Conservation (phyloP, 2,113 vertebrate species). For the Scopus umbretta region DNA sequence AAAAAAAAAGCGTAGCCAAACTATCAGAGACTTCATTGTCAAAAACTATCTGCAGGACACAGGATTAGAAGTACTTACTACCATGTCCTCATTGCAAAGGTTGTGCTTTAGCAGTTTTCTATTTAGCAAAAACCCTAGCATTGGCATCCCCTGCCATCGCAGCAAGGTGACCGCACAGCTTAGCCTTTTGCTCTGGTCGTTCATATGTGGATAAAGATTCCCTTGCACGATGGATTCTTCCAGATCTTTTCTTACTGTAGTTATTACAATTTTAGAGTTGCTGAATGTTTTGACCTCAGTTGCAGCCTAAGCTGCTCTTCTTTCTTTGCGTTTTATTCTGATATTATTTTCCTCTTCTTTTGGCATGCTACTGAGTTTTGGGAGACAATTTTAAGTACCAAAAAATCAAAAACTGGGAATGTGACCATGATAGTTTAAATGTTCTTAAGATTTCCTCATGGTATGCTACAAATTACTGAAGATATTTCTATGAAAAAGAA, state of each 20-base stretch:
- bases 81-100: not conserved
- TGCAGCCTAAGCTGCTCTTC: not conserved
- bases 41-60: not conserved
- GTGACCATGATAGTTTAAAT: not conserved
- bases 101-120: not conserved
- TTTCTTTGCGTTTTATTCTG: not conserved
- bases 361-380: not conserved
- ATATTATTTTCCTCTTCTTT: not conserved
- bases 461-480: not conserved
- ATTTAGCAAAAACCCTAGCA: not conserved
- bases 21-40: not conserved
- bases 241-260: not conserved
- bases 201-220: not conserved
- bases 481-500: not conserved
- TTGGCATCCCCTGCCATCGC: not conserved
- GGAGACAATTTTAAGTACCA: not conserved
- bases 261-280: not conserved
- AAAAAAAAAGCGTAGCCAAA: not conserved
- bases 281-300: not conserved
- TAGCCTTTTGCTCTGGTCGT: not conserved
- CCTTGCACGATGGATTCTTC: not conserved
- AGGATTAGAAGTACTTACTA: not conserved
- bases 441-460: not conserved
- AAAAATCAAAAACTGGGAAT: not conserved
- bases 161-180: not conserved